Percentiles rank a stretch among this genome's conserved stretches.
These are phyloP conservation scores for Hexactinellida sp. DNA, from an alignment of 37 sponge, comb jelly and placozoan genomes.

Conservation along the genomic window DNA sequence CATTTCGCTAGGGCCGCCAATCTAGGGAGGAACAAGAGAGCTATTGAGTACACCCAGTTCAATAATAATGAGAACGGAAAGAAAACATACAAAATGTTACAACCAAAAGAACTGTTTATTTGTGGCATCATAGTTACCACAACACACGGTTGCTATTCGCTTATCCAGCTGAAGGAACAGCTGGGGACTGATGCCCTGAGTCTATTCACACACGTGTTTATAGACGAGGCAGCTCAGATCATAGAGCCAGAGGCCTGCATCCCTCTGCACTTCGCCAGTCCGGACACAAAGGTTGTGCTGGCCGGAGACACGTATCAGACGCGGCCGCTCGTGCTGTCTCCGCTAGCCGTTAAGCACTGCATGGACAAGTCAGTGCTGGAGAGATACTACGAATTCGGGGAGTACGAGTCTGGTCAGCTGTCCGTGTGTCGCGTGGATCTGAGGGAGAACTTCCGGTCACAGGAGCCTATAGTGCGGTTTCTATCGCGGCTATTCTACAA, in stretches of 20 bases:
- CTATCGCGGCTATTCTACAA: not conserved
- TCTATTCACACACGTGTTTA: not conserved
- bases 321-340: not conserved
- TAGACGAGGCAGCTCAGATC: not conserved
- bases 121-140: not conserved
- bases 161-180: not conserved
- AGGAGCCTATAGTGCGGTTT: not conserved
- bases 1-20: not conserved
- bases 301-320: not conserved
- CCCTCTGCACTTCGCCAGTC: not conserved
- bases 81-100: not conserved
- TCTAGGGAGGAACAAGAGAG: not conserved
- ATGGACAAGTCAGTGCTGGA: not conserved
- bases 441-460: not conserved
- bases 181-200: not conserved
- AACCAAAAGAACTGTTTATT: not conserved
- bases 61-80: too few species aligned
- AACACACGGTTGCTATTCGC: not conserved
- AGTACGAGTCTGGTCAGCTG: not conserved
- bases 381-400: not conserved
- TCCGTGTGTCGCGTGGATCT: not conserved
- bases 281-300: not conserved
- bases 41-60: not conserved
- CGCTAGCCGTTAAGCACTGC: not conserved
- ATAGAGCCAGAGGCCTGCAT: slow-evolving; percentile 3